Evolutionary conservation across 2,113 vertebrate genomes (phyloP), one percentile per base, ranked within the genome.

Genomic region (Ochotona princeps): DNA sequence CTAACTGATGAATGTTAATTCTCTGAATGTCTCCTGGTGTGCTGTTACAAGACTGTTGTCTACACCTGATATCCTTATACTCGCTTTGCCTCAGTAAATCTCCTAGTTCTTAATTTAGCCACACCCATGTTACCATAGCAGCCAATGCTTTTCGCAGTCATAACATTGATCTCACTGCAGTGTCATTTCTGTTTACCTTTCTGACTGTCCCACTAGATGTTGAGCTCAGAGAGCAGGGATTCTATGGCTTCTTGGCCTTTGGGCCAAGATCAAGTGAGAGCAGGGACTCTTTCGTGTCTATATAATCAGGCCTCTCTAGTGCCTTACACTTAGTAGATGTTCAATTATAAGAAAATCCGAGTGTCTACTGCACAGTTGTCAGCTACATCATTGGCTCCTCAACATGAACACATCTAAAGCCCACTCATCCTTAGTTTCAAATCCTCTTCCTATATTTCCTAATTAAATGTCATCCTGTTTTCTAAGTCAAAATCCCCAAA

Each of bases 391-490:
- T 26, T 82, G n/a, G 32, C 15, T 87, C 17, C 35, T 90, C 35
- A 67, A 87, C 87, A 90, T 85, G 57, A 93, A 69, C n/a, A 25
- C 26, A 10, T 92, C 23, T 90, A 90, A 86, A 93, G 44, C 69
- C 65, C 93, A 83, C 28, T 78, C 32, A 65, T 76, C n/a, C 82
- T 60, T 90, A 38, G 87, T 67, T 83, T 72, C 73, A 88, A 96
- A 89, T 44, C 11, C 3, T 83, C 70, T 26, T 94, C 23, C 25
- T 69, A 0, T 13, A 72, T 69, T 70, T 32, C 12, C 26, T 61
- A 28, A 66, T 60, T 49, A 32, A 89, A 79, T 61, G 15, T 12
- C 30, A 57, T 60, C 51, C n/a, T 61, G 38, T 92, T 30, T 93
- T 93, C 63, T 54, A 78, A 93, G 18, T 61, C 54, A 47, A 89